Base-by-base conservation (phyloP, 23 tunicate species). In the Corella eumyota region DNA sequence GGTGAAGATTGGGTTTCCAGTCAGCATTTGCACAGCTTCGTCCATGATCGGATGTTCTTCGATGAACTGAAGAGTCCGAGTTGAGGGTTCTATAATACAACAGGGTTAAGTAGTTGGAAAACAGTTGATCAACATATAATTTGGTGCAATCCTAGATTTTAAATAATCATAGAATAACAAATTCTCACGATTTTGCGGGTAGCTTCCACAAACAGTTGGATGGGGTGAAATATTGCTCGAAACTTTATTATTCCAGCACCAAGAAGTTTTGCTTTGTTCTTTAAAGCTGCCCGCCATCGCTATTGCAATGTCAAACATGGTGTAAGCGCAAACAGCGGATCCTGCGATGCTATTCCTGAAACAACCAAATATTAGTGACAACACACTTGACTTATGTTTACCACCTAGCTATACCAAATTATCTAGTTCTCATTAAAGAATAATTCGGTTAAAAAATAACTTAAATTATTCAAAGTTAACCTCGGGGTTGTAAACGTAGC, bases 261-360 rank as follows among this genome's bases (percentile, higher is more conserved):
- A 33, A 11, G 66, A 35, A 1, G 66, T 59, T 33, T 44, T 36
- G 29, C 30, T 47, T 51, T 60, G 65, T 36, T 82, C 78, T 49
- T 30, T 59, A 53, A 74, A 82, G 53, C 62, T 63, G 9, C 92
- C 92, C 17, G 70, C 61, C 58, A 82, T 49, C 30, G 76, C 70
- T 35, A 17, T 3, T 45, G 58, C 76, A 4, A 82, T 82, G 53
- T 50, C 66, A 44, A 38, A 54, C 64, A 74, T 30, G 34, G 76
- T 67, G 61, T 54, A 82, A 46, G 92, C 92, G 52, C 92, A 82
- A 7, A 82, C 78, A 6, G 92, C 92, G 15, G 92, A 74, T 3
- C 81, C 92, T 32, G 65, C 33, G 29, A 82, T 82, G 59, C 75
- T 51, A 36, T 68, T 61, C 37, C 91, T 81, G 67, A 0, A n/a